phyloP scores from a whole-genome alignment of 2,888 invertebrate species.

The Drosophila diplacantha region DNA sequence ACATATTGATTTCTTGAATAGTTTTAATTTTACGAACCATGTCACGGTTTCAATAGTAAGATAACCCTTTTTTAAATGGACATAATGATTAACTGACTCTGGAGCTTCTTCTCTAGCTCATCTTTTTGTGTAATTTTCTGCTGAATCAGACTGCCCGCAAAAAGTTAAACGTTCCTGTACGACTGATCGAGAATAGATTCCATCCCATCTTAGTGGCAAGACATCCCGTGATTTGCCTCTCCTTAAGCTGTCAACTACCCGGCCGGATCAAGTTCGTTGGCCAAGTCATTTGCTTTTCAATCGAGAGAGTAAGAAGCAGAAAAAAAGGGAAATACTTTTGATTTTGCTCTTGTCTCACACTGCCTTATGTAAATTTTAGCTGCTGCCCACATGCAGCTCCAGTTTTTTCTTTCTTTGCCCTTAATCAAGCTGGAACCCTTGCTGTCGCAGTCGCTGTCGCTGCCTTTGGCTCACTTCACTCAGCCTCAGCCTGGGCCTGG shows the following conservation, averaged over 20 bases:
- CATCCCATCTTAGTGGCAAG: conserved; percentile 4
- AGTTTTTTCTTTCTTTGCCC: conserved; percentile 59
- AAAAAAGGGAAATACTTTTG: conserved; percentile 36
- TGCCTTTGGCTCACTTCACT: conserved; percentile 49
- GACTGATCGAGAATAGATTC: conserved; percentile 18
- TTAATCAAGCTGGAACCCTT: conserved; percentile 64
- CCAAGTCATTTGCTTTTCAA: conserved; percentile 44
- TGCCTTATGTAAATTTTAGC: conserved; percentile 47
- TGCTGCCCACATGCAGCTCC: conserved; percentile 57
- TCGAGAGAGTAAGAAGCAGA: conserved; percentile 16
- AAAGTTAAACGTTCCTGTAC: neutral
- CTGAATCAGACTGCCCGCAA: neutral
- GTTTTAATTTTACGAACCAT: neutral
- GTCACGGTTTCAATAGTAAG: neutral
- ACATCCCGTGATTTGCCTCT: conserved; percentile 26
- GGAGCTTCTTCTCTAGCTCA: neutral
- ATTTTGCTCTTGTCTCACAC: conserved; percentile 37
- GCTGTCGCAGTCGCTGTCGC: conserved; percentile 40
- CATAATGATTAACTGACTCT: neutral
- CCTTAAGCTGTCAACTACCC: conserved; percentile 26
- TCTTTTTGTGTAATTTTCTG: neutral
- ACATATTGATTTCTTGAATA: neutral
- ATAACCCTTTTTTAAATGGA: neutral
- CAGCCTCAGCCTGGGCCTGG: conserved; percentile 16
- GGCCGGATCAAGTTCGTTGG: conserved; percentile 36